Evolutionary conservation across 2,888 invertebrate genomes (phyloP).

Genomic region (Stenolophus ochropezus): DNA sequence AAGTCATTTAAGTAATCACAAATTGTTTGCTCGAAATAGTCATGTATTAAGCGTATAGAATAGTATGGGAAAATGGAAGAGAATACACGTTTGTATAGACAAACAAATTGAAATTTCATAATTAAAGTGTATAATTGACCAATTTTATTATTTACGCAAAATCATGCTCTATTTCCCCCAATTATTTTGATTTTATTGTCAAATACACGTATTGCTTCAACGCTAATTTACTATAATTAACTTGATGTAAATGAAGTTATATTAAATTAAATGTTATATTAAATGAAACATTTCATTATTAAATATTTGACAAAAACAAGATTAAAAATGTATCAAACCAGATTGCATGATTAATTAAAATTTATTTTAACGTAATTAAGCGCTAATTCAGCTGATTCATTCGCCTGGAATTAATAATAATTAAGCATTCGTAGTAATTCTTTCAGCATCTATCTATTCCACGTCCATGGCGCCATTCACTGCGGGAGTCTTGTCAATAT

Average conservation of each 20-base stretch:
- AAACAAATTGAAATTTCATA: neutral
- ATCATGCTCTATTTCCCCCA: neutral
- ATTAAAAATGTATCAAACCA: neutral
- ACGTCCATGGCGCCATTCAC: neutral
- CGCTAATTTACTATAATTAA: neutral
- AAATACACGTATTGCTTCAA: constrained; percentile 7
- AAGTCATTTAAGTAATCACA: no score
- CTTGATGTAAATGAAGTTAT: neutral
- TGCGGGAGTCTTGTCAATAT: neutral
- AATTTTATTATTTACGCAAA: neutral
- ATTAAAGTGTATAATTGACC: neutral
- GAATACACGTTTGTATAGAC: no score
- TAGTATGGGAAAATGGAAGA: neutral
- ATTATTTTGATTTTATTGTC: constrained; percentile 6
- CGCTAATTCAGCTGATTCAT: neutral
- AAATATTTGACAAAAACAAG: neutral
- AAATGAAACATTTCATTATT: neutral
- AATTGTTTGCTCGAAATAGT: no score
- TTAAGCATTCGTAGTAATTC: neutral
- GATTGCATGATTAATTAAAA: constrained; percentile 8
- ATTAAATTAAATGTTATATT: neutral
- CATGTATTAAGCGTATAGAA: neutral
- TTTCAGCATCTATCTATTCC: neutral
- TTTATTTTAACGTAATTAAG: constrained; percentile 12
- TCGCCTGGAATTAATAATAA: constrained; percentile 11